A percentile compares a stretch with the other conserved stretches of the same genome.
These are phyloP conservation scores for Lepidostoma basale DNA, from an alignment of 1,140 invertebrate genomes.

Conservation along the genomic window DNA sequence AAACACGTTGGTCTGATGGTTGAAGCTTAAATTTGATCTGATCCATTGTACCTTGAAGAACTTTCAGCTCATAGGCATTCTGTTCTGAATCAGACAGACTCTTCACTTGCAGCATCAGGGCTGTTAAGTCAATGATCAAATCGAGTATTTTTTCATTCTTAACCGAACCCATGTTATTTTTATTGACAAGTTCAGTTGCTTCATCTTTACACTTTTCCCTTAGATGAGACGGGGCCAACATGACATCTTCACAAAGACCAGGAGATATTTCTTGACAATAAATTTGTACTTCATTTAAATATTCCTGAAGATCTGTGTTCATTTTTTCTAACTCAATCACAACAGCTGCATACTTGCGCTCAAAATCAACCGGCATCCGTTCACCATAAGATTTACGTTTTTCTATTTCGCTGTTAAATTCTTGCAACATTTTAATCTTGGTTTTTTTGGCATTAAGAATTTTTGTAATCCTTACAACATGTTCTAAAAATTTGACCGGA, in stretches of 20 bases:
- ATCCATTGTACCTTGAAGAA: conserved; percentile 89
- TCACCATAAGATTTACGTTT: conserved; percentile 81
- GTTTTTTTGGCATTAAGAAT: conserved; percentile 82
- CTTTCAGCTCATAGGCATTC: conserved; percentile 90
- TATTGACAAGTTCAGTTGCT: conserved; percentile 79
- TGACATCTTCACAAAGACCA: conserved; percentile 84
- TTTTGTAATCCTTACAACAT: conserved; percentile 87
- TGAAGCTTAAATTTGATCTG: conserved; percentile 84
- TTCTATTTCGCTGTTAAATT: conserved; percentile 92
- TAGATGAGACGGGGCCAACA: conserved; percentile 86
- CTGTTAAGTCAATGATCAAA: conserved; percentile 86
- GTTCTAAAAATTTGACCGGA: conserved; percentile 82
- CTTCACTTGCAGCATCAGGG: conserved; percentile 92
- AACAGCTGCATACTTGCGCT: conserved; percentile 85
- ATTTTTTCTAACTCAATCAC: conserved; percentile 91
- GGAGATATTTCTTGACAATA: conserved; percentile 87
- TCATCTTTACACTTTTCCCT: conserved; percentile 86
- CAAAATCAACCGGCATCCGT: conserved; percentile 82
- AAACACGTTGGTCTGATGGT: conserved; percentile 78
- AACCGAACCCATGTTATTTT: conserved; percentile 69
- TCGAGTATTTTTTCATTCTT: conserved; percentile 70
- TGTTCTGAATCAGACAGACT: conserved; percentile 88
- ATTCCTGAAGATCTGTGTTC: conserved; percentile 86
- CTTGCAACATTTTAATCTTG: conserved; percentile 80
- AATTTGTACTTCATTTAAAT: conserved; percentile 83